Conservation (phyloP, 2,797 vertebrate species). For the Perdix hodgsoniae region DNA sequence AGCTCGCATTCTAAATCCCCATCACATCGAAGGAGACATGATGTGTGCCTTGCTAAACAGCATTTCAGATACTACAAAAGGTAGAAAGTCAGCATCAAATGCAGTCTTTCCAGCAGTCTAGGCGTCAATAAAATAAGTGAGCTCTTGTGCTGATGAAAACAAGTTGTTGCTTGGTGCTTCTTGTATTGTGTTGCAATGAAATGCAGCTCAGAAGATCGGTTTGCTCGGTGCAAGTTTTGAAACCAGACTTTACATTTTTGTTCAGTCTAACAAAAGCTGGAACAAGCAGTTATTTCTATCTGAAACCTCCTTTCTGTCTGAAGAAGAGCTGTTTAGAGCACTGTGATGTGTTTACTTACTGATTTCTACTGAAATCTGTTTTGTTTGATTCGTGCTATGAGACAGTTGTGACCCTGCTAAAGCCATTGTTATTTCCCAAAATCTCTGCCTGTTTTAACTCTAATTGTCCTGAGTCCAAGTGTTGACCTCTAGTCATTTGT, state of each 20-base stretch:
- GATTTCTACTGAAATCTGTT: background rate
- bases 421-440: background rate
- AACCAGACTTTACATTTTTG: background rate
- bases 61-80: slow-evolving; percentile 86
- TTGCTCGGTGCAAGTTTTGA: background rate
- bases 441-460: background rate
- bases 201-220: background rate
- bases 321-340: background rate
- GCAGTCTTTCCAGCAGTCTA: background rate
- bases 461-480: background rate
- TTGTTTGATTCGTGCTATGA: background rate
- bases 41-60: slow-evolving; percentile 87
- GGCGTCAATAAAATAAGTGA: slow-evolving; percentile 49
- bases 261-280: background rate
- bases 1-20: slow-evolving; percentile 83
- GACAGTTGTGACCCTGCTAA: background rate
- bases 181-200: background rate
- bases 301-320: background rate
- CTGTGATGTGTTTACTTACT: background rate
- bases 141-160: slow-evolving; percentile 14
- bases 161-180: slow-evolving; percentile 25
- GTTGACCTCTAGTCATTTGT: background rate
- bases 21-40: slow-evolving; percentile 83
- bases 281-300: background rate
- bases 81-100: slow-evolving; percentile 70